A percentile compares a stretch with the other conserved stretches of the same genome.
Evolutionary conservation across 2,888 invertebrate genomes (phyloP).

Genomic region (Volucella bombylans): DNA sequence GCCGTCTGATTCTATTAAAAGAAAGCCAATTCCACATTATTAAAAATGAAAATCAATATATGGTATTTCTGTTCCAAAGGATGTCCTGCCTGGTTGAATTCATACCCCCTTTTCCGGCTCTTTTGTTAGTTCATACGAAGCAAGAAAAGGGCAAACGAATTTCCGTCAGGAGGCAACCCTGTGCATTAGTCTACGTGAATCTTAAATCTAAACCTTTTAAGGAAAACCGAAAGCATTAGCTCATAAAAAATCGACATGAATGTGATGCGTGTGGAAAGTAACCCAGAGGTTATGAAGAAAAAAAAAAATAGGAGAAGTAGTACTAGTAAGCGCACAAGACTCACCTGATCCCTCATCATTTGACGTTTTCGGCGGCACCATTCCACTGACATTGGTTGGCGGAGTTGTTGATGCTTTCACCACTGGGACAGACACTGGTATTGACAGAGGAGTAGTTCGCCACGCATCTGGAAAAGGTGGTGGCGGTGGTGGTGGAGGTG

Average conservation of each 20-base stretch:
- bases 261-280: slow-evolving; percentile 51
- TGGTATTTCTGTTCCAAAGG: background rate
- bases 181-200: background rate
- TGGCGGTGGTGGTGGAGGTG: slow-evolving; percentile 79
- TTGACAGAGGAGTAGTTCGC: slow-evolving; percentile 69
- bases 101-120: too few relatives aligned
- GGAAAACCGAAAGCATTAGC: slow-evolving; percentile 58
- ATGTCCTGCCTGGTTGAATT: background rate
- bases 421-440: slow-evolving; percentile 9
- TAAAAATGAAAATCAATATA: background rate
- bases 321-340: slow-evolving; percentile 55
- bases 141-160: background rate
- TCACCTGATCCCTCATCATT: slow-evolving; percentile 58
- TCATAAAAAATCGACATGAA: slow-evolving; percentile 60
- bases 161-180: slow-evolving; percentile 6
- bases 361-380: slow-evolving; percentile 20
- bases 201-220: slow-evolving; percentile 8
- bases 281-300: slow-evolving; percentile 23
- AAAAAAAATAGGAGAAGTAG: slow-evolving; percentile 8
- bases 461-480: slow-evolving; percentile 79
- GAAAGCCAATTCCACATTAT: background rate
- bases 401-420: background rate
- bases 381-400: slow-evolving; percentile 41
- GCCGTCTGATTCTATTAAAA: slow-evolving; percentile 83
- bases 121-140: slow-evolving; percentile 8